phyloP scores from a whole-genome alignment of 1,140 invertebrate genomes.

The fruit fly (Drosophila melanogaster) region Release_6_plus_ISO1_MT NT_033777.3:31766501-31767000 shows the following conservation, averaged over 20 bases:
- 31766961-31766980: slow-evolving; percentile 46
- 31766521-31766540: not conserved
- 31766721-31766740: slow-evolving; percentile 24
- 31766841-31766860: slow-evolving; percentile 59
- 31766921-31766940: slow-evolving; percentile 46
- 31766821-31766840: slow-evolving; percentile 51
- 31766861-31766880: slow-evolving; percentile 27
- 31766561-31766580: too few relatives aligned
- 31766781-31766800: slow-evolving; percentile 75
- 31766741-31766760: slow-evolving; percentile 71
- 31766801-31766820: slow-evolving; percentile 75
- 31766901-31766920: slow-evolving; percentile 59
- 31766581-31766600: too few relatives aligned
- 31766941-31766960: slow-evolving; percentile 79
- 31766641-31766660: not conserved
- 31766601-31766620: too few relatives aligned
- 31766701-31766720: slow-evolving; percentile 30
- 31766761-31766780: slow-evolving; percentile 54
- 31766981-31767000: slow-evolving; percentile 32
- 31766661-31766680: slow-evolving; percentile 3
- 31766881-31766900: slow-evolving; percentile 32
- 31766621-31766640: not conserved
- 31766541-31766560: not conserved
- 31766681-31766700: slow-evolving; percentile 19
- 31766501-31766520: not conserved